Evolutionary conservation across 2,888 invertebrate genomes (phyloP).

Genomic region (Sinohyriopsis cumingii): DNA sequence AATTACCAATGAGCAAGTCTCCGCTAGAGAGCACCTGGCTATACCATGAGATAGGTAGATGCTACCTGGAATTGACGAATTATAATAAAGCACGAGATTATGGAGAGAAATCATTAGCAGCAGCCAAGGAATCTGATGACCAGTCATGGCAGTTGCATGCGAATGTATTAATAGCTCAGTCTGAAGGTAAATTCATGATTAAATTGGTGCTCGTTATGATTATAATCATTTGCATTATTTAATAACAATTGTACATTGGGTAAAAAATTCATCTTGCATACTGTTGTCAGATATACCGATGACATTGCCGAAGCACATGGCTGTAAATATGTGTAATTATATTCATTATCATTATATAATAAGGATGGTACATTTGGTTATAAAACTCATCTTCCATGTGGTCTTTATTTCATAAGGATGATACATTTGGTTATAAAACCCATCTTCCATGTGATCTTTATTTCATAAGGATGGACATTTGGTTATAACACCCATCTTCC

Average conservation of each 20-base stretch:
- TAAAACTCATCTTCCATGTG: too few relatives aligned
- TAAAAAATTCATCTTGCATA: too few relatives aligned
- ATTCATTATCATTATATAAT: not conserved
- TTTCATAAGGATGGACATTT: too few relatives aligned
- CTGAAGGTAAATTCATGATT: constrained; percentile 55
- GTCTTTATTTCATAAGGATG: too few relatives aligned
- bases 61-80: constrained; percentile 70
- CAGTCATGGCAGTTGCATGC: constrained; percentile 70
- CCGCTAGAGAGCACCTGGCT: constrained; percentile 72
- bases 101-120: constrained; percentile 66
- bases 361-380: constrained; percentile 1
- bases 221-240: not conserved
- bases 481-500: too few relatives aligned
- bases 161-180: constrained; percentile 67
- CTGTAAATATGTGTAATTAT: too few relatives aligned
- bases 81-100: constrained; percentile 60
- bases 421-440: too few relatives aligned
- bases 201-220: too few relatives aligned
- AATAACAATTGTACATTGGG: not conserved
- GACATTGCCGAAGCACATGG: too few relatives aligned
- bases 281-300: too few relatives aligned
- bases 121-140: constrained; percentile 66
- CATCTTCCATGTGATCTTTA: too few relatives aligned
- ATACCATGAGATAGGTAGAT: constrained; percentile 73
- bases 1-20: constrained; percentile 69